Base-by-base conservation (phyloP, 2,888 invertebrate species). In the Drosophila kuntzei region DNA sequence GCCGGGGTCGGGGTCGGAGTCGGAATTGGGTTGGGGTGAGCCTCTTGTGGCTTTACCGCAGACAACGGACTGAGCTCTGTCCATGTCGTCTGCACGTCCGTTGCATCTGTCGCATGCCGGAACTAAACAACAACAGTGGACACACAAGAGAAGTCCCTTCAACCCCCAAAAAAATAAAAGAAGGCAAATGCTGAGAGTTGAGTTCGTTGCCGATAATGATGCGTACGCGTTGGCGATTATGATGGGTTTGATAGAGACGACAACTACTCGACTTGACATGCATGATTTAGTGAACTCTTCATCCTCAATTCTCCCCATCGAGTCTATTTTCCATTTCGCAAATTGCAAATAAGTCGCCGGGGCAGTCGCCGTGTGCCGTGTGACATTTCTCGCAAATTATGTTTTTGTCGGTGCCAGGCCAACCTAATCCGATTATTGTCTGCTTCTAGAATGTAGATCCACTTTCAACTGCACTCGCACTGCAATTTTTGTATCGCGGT, bases 361-460 rank as follows among this genome's bases (percentile, higher is more conserved):
- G 54, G 61, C 74, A 71, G 61, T 64, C 55, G 58, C 51, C 67
- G 68, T 60, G 65, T 67, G 77, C 73, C 81, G 86, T 85, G 87
- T 89, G 89, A 89, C 87, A 87, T 77, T 87, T 87, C 87, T 89
- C 85, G 85, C 85, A 87, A 89, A 87, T 87, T 84, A 82, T 89
- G 87, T 79, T 76, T 87, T 76, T 81, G 49, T 61, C 60, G 62
- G 66, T 41, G 62, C 46, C 69, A 61, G 71, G 22, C 76, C 58
- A 66, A 74, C 87, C 73, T 86, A 85, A 88, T 88, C 88, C 78
- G 85, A 87, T 85, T 79, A 77, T 63, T 73, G 68, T 76, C 61
- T 68, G 60, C 60, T 61, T 12, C 51, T 25, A 43, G 32, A 11
- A 11, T 43, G 29, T 43, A 36, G 50, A 39, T 58, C 64, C 58